Evolutionary conservation across 2,113 vertebrate genomes (phyloP).

Genomic region (Scophthalmus maximus): DNA sequence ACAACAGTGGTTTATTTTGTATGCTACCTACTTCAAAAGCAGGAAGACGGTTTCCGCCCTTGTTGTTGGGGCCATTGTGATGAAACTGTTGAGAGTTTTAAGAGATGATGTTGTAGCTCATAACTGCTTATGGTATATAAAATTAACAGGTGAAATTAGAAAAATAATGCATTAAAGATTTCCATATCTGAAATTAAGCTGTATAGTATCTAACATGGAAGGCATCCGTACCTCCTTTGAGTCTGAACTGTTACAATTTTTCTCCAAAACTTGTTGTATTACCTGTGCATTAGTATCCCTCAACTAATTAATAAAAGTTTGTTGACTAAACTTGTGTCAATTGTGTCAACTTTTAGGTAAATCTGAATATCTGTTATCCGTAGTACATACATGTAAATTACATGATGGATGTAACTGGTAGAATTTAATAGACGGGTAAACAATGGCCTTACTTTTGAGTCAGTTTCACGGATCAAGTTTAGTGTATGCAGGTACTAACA

Average conservation of each 20-base stretch:
- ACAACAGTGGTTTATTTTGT: slow-evolving; percentile 65
- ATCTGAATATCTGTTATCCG: not conserved
- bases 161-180: slow-evolving; percentile 71
- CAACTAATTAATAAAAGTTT: slow-evolving; percentile 86
- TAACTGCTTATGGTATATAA: slow-evolving; percentile 67
- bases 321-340: slow-evolving; percentile 75
- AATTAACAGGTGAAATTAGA: slow-evolving; percentile 69
- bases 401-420: not conserved
- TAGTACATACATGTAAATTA: not conserved
- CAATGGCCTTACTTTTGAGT: no score
- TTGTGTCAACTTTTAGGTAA: not conserved
- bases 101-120: slow-evolving; percentile 69
- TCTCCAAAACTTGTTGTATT: slow-evolving; percentile 83
- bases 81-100: slow-evolving; percentile 62
- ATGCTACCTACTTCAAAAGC: slow-evolving; percentile 69
- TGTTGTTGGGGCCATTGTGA: slow-evolving; percentile 52
- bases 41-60: slow-evolving; percentile 50
- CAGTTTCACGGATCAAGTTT: no score
- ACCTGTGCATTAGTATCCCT: slow-evolving; percentile 85
- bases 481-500: no score
- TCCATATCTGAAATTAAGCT: slow-evolving; percentile 77
- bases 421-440: no score
- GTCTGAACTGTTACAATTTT: slow-evolving; percentile 79
- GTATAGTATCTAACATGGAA: slow-evolving; percentile 77
- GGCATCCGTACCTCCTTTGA: slow-evolving; percentile 64